phyloP scores from a whole-genome alignment of 2,888 invertebrate species.

The Melolontha melolontha region DNA sequence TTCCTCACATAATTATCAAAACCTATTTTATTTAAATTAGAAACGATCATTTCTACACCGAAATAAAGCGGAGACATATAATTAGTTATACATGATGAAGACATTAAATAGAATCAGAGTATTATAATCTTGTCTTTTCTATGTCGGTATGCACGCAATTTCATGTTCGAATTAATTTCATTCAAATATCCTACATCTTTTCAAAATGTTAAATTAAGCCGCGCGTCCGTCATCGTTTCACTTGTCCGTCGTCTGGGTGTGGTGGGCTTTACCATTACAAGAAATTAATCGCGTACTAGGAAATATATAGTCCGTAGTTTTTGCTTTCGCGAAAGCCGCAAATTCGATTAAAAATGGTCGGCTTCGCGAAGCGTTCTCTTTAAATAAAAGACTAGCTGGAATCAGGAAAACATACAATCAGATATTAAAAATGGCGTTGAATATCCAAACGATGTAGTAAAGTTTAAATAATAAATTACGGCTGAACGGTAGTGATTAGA shows the following conservation, averaged over 20 bases:
- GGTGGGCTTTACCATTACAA: neutral
- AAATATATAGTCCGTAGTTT: constrained; percentile 25
- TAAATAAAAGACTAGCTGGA: neutral
- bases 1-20: too few species aligned
- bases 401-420: constrained; percentile 2
- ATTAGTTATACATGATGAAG: constrained; percentile 12
- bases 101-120: neutral
- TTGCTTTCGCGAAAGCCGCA: constrained; percentile 7
- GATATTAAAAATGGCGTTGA: constrained; percentile 4
- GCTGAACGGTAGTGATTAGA: constrained; percentile 28
- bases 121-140: too few species aligned
- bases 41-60: neutral
- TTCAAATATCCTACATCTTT: constrained; percentile 20
- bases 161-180: constrained; percentile 19
- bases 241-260: constrained; percentile 1
- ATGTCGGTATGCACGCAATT: constrained; percentile 8
- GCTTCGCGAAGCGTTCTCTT: neutral
- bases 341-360: constrained; percentile 5
- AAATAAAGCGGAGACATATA: neutral
- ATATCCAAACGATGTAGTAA: constrained; percentile 12
- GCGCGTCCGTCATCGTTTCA: too few species aligned
- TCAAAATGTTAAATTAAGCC: constrained; percentile 4
- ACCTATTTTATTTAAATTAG: neutral
- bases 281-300: constrained; percentile 18
- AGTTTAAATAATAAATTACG: constrained; percentile 21